Percentiles rank a stretch among this genome's conserved stretches.
phyloP scores from a whole-genome alignment of 2,888 invertebrate species.

The Brenthis daphne region DNA sequence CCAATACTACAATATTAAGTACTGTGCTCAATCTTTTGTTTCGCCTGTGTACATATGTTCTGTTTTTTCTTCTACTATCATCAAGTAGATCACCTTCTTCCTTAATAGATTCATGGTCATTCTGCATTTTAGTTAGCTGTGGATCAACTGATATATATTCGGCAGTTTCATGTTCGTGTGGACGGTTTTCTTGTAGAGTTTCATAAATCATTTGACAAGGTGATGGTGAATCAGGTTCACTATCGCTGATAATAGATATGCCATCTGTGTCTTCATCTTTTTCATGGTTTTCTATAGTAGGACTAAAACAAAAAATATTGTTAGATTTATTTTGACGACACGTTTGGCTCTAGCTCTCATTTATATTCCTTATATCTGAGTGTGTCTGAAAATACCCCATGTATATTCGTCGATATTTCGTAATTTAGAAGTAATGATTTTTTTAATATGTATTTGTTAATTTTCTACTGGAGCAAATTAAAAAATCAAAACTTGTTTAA shows the following conservation, averaged over 20 bases:
- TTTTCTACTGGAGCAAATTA: too few relatives aligned
- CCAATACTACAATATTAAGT: slow-evolving; percentile 73
- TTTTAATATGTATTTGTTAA: too few relatives aligned
- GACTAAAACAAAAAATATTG: background rate
- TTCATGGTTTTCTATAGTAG: slow-evolving; percentile 51
- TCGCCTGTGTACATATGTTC: slow-evolving; percentile 75
- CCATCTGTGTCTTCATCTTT: slow-evolving; percentile 80
- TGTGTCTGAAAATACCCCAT: too few relatives aligned
- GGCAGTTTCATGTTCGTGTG: slow-evolving; percentile 46
- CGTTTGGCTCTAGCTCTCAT: too few relatives aligned
- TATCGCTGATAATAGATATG: slow-evolving; percentile 77
- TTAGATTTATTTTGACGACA: background rate
- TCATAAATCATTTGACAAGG: slow-evolving; percentile 54
- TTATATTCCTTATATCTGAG: too few relatives aligned
- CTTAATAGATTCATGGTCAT: slow-evolving; percentile 52
- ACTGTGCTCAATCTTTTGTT: slow-evolving; percentile 75
- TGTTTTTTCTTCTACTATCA: slow-evolving; percentile 61
- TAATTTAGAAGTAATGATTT: too few relatives aligned
- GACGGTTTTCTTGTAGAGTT: slow-evolving; percentile 51
- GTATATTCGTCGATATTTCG: too few relatives aligned
- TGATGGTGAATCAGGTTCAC: slow-evolving; percentile 65
- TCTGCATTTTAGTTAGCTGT: slow-evolving; percentile 42
- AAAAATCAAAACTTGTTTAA: too few relatives aligned
- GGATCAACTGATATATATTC: slow-evolving; percentile 51
- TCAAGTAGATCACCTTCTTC: slow-evolving; percentile 62